Base-by-base conservation (phyloP, 2,888 invertebrate genomes). In the Thelaira solivaga region DNA sequence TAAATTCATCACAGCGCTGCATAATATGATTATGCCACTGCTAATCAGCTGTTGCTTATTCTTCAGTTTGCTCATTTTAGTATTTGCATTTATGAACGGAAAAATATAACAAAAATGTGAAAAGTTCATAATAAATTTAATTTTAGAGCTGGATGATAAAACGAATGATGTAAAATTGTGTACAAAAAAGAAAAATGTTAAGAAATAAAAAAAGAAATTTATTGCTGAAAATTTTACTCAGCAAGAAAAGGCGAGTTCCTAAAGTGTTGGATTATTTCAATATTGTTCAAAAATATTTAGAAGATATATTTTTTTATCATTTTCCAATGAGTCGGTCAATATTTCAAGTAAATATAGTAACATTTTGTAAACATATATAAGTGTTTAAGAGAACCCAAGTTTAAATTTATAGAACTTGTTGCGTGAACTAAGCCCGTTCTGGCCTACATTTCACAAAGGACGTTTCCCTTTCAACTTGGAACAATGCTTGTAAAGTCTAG, bases 401-500 rank as follows among this genome's bases (percentile, higher is more conserved):
- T 18, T 31, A 11, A 16, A 4, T 4, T 51, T 29, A 16, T 18
- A 59, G 59, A 7, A 16, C n/a, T 59, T 59, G 8, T 5, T 29
- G n/a, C 2, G 20, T 34, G 47, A 34, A 2, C 45, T 61, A 1
- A 47, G 47, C 45, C 61, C 31, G 10, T 45, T 61, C 0, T 61
- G 34, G 22, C 34, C 1, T 13, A 20, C 22, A 1, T 24, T 47
- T 47, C 1, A 6, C 0, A 45, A 31, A 41, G 57, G 41, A 2
- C 26, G 57, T 41, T 7, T 59, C 0, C 0, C 41, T 13, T 29
- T 6, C 29, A 45, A 45, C 22, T 47, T 61, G 31, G 34, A 47
- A 10, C 45, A 47, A 61, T 47, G 61, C 47, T 34, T 61, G n/a
- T 47, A n/a, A n/a, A n/a, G n/a, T n/a, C n/a, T n/a, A n/a, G n/a